phyloP scores from a whole-genome alignment of 2,113 vertebrate species.

The Anolis sagrei region DNA sequence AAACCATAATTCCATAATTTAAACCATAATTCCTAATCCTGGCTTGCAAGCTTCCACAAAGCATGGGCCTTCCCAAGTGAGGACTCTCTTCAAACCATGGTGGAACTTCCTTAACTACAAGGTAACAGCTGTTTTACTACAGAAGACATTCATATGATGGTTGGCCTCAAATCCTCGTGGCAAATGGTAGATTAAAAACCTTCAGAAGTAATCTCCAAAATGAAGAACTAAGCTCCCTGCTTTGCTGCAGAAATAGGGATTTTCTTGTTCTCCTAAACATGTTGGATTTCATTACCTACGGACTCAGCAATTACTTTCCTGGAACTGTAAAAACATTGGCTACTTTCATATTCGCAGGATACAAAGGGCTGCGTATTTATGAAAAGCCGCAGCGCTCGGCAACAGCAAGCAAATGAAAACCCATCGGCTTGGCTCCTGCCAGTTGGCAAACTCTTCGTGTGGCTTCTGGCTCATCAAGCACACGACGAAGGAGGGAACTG shows the following conservation, averaged over 20 bases:
- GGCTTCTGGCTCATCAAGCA: background rate
- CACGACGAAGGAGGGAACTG: conserved; percentile 14
- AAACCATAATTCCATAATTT: too few relatives aligned
- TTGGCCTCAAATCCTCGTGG: background rate
- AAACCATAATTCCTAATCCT: background rate
- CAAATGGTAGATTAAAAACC: background rate
- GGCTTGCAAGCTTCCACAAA: background rate
- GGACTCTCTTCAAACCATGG: background rate
- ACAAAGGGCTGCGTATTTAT: conserved; percentile 58
- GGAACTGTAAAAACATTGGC: conserved; percentile 64
- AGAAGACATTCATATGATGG: background rate
- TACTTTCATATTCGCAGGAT: conserved; percentile 66
- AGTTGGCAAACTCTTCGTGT: conserved; percentile 40
- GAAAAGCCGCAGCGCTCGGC: conserved; percentile 50
- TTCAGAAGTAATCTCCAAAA: conserved; percentile 12
- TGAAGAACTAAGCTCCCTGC: conserved; percentile 5
- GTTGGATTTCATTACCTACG: conserved; percentile 62
- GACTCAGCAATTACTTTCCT: conserved; percentile 72
- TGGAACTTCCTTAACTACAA: too few relatives aligned
- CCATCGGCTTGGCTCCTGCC: conserved; percentile 43
- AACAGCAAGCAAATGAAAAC: conserved; percentile 59
- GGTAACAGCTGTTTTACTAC: conserved; percentile 2
- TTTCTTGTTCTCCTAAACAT: conserved; percentile 61
- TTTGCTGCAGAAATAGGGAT: conserved; percentile 62
- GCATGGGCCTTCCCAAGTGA: background rate